A percentile compares a stretch with the other conserved stretches of the same genome.
Conservation (phyloP, 2,888 invertebrate genomes). For the Cybosia mesomella region DNA sequence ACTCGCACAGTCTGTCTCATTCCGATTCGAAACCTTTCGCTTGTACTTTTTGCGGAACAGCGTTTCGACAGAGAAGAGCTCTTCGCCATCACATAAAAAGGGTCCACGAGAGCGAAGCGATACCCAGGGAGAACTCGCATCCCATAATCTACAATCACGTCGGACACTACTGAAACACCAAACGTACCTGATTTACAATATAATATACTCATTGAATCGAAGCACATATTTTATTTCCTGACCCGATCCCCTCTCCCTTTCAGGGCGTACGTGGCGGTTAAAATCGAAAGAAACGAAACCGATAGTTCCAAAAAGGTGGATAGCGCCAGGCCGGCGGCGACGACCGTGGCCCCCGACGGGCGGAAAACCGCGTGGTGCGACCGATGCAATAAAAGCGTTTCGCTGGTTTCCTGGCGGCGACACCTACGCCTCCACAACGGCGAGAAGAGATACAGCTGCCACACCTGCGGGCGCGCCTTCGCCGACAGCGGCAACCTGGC, state of each 20-base stretch:
- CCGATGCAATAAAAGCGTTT: slow-evolving; percentile 69
- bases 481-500: slow-evolving; percentile 80
- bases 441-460: slow-evolving; percentile 79
- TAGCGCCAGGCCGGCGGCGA: neutral
- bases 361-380: slow-evolving; percentile 67
- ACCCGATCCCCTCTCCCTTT: slow-evolving; percentile 41
- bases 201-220: slow-evolving; percentile 20
- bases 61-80: slow-evolving; percentile 81
- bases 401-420: slow-evolving; percentile 70
- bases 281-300: slow-evolving; percentile 8
- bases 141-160: slow-evolving; percentile 19
- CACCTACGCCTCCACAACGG: slow-evolving; percentile 80
- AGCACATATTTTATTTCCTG: slow-evolving; percentile 23
- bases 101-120: slow-evolving; percentile 61
- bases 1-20: slow-evolving; percentile 85
- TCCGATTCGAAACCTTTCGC: slow-evolving; percentile 84
- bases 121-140: slow-evolving; percentile 7
- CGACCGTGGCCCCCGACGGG: slow-evolving; percentile 45
- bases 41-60: slow-evolving; percentile 85
- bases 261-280: slow-evolving; percentile 26
- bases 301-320: slow-evolving; percentile 4
- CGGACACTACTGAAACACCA: slow-evolving; percentile 28
- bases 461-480: slow-evolving; percentile 84
- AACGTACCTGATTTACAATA: slow-evolving; percentile 8
- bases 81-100: slow-evolving; percentile 78